These are phyloP conservation scores for Phrynocephalus forsythii DNA, from an alignment of 2,797 vertebrate genomes.

Conservation along the genomic window DNA sequence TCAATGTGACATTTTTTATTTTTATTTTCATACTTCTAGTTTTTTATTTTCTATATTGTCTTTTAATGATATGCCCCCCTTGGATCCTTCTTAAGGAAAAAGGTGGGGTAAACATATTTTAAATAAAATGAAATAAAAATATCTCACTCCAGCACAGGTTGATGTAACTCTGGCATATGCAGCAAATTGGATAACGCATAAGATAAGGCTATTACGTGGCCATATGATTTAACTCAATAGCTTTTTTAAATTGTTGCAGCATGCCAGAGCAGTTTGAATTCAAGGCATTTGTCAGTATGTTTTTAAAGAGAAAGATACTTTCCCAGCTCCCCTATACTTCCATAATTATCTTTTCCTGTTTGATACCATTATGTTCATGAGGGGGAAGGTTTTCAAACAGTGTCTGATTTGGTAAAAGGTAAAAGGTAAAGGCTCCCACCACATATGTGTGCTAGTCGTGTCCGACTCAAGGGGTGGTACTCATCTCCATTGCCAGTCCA, in stretches of 20 bases:
- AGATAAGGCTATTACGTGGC: background rate
- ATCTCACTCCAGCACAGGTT: background rate
- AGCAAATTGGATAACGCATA: too few relatives aligned
- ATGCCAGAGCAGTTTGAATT: background rate
- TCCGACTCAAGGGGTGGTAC: too few relatives aligned
- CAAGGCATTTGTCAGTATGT: background rate
- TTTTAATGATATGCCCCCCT: too few relatives aligned
- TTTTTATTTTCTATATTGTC: too few relatives aligned
- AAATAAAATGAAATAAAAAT: background rate
- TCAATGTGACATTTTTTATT: too few relatives aligned
- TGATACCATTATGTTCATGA: background rate
- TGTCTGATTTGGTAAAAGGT: background rate
- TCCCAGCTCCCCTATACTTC: too few relatives aligned
- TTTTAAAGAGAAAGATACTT: background rate
- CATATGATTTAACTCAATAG: background rate
- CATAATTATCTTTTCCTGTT: background rate
- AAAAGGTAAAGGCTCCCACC: too few relatives aligned
- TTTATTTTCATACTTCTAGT: too few relatives aligned
- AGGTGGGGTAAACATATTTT: too few relatives aligned
- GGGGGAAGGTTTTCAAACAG: background rate
- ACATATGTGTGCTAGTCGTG: too few relatives aligned
- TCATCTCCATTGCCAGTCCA: too few relatives aligned
- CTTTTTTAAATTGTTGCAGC: background rate
- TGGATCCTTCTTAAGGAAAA: too few relatives aligned
- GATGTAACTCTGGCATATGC: background rate